Percentiles rank a stretch among this genome's conserved stretches.
phyloP scores from a whole-genome alignment of 2,888 invertebrate species.

The Scelioninae gen. 1 region DNA sequence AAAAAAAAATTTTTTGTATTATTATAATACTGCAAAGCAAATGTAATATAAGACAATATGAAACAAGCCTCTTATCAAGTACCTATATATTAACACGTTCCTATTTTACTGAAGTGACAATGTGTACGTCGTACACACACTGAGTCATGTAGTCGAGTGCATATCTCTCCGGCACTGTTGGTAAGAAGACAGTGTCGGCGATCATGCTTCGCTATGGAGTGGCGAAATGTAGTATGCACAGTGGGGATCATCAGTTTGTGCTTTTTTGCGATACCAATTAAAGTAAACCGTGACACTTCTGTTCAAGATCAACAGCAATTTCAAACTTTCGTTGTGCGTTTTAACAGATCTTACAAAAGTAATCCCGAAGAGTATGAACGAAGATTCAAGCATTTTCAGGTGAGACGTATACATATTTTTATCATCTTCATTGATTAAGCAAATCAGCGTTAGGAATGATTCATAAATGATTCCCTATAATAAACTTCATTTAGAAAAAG shows the following conservation, averaged over 20 bases:
- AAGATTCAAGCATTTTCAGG: slow-evolving; percentile 84
- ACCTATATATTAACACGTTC: slow-evolving; percentile 45
- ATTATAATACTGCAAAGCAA: too few species aligned
- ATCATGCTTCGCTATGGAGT: slow-evolving; percentile 79
- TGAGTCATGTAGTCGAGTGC: slow-evolving; percentile 64
- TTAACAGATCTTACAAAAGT: slow-evolving; percentile 85
- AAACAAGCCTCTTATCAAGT: slow-evolving; percentile 25
- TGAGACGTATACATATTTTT: slow-evolving; percentile 1
- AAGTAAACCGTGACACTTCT: slow-evolving; percentile 78
- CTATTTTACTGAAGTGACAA: slow-evolving; percentile 31
- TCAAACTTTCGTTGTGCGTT: slow-evolving; percentile 84
- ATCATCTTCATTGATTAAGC: background rate
- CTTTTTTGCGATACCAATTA: slow-evolving; percentile 85
- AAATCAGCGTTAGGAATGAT: background rate
- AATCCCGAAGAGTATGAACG: slow-evolving; percentile 82
- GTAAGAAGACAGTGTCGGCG: slow-evolving; percentile 38
- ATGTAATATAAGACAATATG: too few species aligned
- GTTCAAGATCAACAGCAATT: slow-evolving; percentile 83
- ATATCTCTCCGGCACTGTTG: slow-evolving; percentile 34
- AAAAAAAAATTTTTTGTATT: too few species aligned
- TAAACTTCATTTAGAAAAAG: background rate
- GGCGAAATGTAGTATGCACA: slow-evolving; percentile 80
- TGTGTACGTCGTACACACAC: slow-evolving; percentile 22
- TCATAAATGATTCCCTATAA: background rate
- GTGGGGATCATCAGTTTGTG: slow-evolving; percentile 82